Evolutionary conservation across 1,140 invertebrate species (phyloP), one percentile per base, ranked within the genome.

Genomic region (Eulimnadia texana): DNA sequence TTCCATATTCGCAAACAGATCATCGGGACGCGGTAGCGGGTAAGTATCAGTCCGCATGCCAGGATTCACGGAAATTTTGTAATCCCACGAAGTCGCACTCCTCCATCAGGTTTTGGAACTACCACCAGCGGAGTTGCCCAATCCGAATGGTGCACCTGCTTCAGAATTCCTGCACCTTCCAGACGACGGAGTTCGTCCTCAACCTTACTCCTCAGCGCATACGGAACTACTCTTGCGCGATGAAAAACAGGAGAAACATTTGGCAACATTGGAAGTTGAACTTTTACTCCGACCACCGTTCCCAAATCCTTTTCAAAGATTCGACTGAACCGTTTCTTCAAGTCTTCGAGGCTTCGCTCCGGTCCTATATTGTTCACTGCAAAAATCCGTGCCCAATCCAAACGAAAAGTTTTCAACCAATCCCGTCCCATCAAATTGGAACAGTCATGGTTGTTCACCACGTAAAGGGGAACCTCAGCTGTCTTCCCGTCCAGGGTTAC

Each of bases 51-150:
- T 56, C 33, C 54, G 64, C 63, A 64, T 58, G 55, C 53, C 63
- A 62, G 59, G 60, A 62, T 76, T 75, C 3, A 77, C 58, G 3
- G 73, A 75, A 2, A 68, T 57, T 59, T 72, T 72, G 63, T 67
- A 74, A 63, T 73, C 70, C 71, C 71, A 64, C 71, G 71, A 11
- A 73, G 62, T 13, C 70, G 62, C 10, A 75, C 66, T n/a, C 28
- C 62, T 50, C 67, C 68, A 60, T 72, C 64, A 20, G 65, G 50
- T 65, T 75, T 75, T 6, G 69, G 52, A n/a, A 76, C 66, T 1
- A 69, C 66, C 6, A 75, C 72, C 22, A 71, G 65, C 0, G 72
- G 73, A 28, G 71, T 67, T 9, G 68, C 72, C 72, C 72, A 75
- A 13, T 70, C 64, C 3, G 62, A 60, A 58, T 63, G 64, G 33